Evolutionary conservation across 2,888 invertebrate species (phyloP).

Genomic region (Rhopalosiphum nymphaeae): DNA sequence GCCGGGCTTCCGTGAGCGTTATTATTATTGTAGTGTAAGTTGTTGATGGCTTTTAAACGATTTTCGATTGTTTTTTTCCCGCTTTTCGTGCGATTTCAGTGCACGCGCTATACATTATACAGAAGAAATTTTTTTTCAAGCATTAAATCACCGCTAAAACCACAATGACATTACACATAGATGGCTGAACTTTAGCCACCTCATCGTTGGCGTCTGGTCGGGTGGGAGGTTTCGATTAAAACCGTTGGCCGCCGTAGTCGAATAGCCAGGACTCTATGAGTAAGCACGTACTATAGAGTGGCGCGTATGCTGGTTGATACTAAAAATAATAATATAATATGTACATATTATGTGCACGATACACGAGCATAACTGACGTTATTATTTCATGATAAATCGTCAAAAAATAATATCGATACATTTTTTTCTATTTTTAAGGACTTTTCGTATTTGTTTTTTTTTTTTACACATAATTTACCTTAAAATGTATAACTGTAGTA

Average conservation of each 20-base stretch:
- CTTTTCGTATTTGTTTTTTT: background rate
- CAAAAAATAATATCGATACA: background rate
- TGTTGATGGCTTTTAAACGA: slow-evolving; percentile 30
- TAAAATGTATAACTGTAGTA: no score
- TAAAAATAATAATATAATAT: background rate
- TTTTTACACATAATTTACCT: background rate
- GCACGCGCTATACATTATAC: background rate
- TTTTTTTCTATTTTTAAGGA: background rate
- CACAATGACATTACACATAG: background rate
- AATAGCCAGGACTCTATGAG: background rate
- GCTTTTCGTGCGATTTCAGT: background rate
- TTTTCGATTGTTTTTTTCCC: background rate
- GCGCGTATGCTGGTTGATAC: background rate
- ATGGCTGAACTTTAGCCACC: background rate
- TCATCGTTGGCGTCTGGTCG: background rate
- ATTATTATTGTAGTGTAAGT: background rate
- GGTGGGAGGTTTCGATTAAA: background rate
- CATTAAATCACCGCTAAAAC: background rate
- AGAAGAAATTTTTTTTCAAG: background rate
- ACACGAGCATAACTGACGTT: background rate
- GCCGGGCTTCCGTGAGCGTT: background rate
- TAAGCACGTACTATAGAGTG: background rate
- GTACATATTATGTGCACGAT: background rate
- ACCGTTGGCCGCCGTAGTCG: background rate
- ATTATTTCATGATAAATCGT: background rate